Base-by-base conservation (phyloP, 2,888 invertebrate species). In the Drosophila stalkeri region DNA sequence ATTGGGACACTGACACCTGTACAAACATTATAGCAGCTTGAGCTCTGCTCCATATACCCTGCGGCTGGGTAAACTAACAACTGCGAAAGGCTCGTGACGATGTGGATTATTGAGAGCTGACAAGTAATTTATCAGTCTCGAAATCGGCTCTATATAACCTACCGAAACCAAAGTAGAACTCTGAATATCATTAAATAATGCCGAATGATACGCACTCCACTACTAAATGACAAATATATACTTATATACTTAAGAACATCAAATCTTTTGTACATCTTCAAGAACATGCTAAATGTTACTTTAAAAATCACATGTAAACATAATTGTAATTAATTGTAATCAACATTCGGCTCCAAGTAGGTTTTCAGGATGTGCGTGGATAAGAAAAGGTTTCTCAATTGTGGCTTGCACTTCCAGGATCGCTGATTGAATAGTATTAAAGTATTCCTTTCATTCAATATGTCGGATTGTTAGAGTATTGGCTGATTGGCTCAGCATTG, bases 1-100 rank as follows among this genome's bases (percentile, higher is more conserved):
- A 75, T 69, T 81, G 80, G 72, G 67, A 60, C 66, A 66, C 76
- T 69, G 72, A 86, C 89, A 90, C 88, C 91, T 90, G 89, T 80
- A 80, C 65, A 90, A 90, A 89, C 75, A 90, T 91, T 90, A 79
- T 41, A 80, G 75, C 90, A 89, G 87, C 91, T 87, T 90, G 63
- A 66, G 67, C 51, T 68, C 63, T 86, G 75, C 57, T 37, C 65
- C 37, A 9, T 1, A 54, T 69, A 56, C 62, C 39, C 73, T 67
- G 23, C 16, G n/a, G 5, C 2, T 31, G 57, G 64, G 44, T 14
- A 54, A 43, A 41, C 12, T 14, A n/a, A 11, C 52, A 23, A 31
- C 41, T 57, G 69, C 41, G 11, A 47, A 46, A 39, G 31, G n/a
- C 20, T 33, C 16, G 18, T 33, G 23, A 9, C 33, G 33, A 2